Conservation (phyloP, 2,113 vertebrate species). For the Rhodinocichla rosea region DNA sequence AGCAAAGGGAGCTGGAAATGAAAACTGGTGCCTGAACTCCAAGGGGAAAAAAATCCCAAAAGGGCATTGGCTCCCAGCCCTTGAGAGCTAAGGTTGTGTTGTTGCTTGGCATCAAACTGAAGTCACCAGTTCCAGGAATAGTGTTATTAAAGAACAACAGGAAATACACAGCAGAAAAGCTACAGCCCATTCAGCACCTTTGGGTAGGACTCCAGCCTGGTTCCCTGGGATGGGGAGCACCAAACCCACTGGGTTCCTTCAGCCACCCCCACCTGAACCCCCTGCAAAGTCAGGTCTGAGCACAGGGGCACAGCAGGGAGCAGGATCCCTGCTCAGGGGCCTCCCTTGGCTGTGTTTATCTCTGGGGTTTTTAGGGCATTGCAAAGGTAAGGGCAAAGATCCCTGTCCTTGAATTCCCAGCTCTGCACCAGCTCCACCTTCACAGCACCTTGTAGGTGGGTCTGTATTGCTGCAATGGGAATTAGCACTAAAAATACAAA, state of each 20-base stretch:
- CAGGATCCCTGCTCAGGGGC: background rate
- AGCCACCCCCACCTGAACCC: background rate
- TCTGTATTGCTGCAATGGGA: accelerated
- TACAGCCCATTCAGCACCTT: background rate
- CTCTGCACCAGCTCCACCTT: background rate
- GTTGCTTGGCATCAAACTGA: background rate
- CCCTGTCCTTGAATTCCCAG: background rate
- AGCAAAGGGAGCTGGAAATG: background rate
- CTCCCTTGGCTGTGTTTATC: background rate
- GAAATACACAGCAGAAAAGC: background rate
- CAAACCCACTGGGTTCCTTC: accelerated
- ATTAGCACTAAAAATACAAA: background rate
- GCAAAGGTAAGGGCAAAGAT: background rate
- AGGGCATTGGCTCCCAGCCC: background rate
- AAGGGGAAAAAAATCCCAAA: background rate
- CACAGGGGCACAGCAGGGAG: background rate
- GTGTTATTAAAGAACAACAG: conserved; percentile 1
- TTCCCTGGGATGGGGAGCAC: background rate
- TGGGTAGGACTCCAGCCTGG: background rate
- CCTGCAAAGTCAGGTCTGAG: background rate
- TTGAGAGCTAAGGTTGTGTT: background rate
- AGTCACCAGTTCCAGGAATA: conserved; percentile 21
- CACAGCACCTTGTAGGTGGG: background rate
- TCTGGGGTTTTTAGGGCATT: background rate
- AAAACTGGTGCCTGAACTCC: background rate